Base-by-base conservation (phyloP, 1,140 invertebrate species). In the Psilanteris sp. region DNA sequence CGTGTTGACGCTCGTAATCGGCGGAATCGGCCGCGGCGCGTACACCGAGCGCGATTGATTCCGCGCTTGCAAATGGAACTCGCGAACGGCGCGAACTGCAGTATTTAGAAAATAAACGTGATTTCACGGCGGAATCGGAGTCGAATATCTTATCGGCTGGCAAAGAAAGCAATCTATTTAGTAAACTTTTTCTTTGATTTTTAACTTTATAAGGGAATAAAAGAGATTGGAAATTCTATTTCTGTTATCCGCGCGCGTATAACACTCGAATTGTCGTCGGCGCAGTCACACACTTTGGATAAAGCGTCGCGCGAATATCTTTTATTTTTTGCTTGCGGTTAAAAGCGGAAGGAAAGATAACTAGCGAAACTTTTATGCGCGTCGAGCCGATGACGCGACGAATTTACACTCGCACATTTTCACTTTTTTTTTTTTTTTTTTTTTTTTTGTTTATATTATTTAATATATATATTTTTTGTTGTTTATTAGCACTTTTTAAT, bases 231-330 rank as follows among this genome's bases (percentile, higher is more conserved):
- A 20, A 32, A 41, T 43, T 61, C 22, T 36, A 36, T 48, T 61
- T 46, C 41, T 24, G 26, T 57, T 57, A 20, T 46, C 18, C 22
- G 22, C 39, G 36, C 4, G 50, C 20, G 24, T 48, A 34, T 7
- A 52, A 44, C 20, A 34, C 29, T 39, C 36, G 13, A 26, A 50
- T 46, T 48, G 32, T 36, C 15, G 41, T 70, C 50, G 59, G 64
- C 26, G 55, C 27, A 64, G 66, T 79, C 71, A 66, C 44, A 74
- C 82, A 81, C 83, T 78, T 70, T 77, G 80, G n/a, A n/a, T 48
- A 61, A 74, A 59, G 44, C 76, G 50, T 55, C 39, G 34, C 20
- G 41, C n/a, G 22, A 64, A 34, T 52, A n/a, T n/a, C 14, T 15
- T 39, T 46, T 39, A 46, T 29, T 46, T 43, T 55, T 55, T 14